Conservation (phyloP, 2,113 vertebrate genomes). For the Dermatemys mawii region DNA sequence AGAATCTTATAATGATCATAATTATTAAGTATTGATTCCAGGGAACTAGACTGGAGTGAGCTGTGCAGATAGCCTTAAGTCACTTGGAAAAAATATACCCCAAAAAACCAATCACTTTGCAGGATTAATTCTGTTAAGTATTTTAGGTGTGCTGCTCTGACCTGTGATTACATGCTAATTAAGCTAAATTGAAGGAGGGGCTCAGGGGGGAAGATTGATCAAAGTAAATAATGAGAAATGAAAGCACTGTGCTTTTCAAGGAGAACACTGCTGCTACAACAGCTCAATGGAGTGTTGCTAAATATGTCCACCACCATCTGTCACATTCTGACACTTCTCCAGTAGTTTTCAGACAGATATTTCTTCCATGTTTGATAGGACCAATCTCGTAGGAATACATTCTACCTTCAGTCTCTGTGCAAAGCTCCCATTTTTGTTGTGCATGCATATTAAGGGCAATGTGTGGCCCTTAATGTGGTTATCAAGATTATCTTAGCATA, state of each 20-base stretch:
- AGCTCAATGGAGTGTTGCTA: background rate
- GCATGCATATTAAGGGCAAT: background rate
- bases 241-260: conserved; percentile 23
- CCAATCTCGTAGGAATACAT: background rate
- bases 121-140: conserved; percentile 28
- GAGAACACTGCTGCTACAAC: background rate
- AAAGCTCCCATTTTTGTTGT: background rate
- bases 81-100: conserved; percentile 51
- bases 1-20: background rate
- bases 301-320: background rate
- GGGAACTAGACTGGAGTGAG: background rate
- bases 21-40: conserved; percentile 45
- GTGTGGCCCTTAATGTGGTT: background rate
- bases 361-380: background rate
- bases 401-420: background rate
- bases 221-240: conserved; percentile 49
- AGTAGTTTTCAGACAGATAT: background rate
- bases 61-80: background rate
- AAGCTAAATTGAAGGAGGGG: conserved; percentile 49
- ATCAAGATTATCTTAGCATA: background rate
- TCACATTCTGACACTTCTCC: background rate
- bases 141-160: conserved; percentile 51
- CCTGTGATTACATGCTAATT: conserved; percentile 53
- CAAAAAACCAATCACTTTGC: conserved; percentile 4
- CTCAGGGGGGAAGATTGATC: conserved; percentile 24